These are phyloP conservation scores for Paramisgurnus dabryanus DNA, from an alignment of 2,113 vertebrate genomes.

Conservation along the genomic window DNA sequence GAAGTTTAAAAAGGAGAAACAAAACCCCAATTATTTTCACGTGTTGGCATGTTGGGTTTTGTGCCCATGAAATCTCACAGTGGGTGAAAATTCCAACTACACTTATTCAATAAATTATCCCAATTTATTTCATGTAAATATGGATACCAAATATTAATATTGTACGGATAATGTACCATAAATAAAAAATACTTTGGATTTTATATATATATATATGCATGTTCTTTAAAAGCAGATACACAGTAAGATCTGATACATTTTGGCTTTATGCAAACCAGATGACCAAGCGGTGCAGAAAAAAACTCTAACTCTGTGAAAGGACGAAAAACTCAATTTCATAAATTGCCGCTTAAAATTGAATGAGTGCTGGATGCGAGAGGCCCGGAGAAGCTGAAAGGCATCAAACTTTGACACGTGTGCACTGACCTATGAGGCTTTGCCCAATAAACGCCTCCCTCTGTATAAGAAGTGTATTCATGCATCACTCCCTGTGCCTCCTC, in stretches of 20 bases:
- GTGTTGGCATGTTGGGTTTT: neutral
- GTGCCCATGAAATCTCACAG: no score
- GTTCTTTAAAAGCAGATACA: neutral
- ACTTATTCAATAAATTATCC: no score
- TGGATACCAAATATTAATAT: no score
- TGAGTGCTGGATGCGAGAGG: constrained; percentile 3
- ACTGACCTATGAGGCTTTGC: constrained; percentile 14
- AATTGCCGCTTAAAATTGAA: constrained; percentile 13
- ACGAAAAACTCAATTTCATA: constrained; percentile 25
- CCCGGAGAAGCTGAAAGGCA: constrained; percentile 15
- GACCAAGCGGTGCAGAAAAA: neutral
- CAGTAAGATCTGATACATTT: constrained; percentile 30
- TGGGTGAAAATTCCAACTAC: no score
- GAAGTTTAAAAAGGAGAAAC: constrained; percentile 23
- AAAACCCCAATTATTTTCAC: constrained; percentile 9
- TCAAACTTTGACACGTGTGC: constrained; percentile 32
- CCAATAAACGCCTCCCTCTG: constrained; percentile 22
- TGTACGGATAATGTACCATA: no score
- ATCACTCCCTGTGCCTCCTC: constrained; percentile 12
- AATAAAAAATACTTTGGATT: no score
- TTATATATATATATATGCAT: no score
- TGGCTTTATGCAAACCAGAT: constrained; percentile 44
- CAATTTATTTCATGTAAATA: no score
- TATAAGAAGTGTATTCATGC: constrained; percentile 26
- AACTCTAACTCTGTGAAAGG: neutral